Conservation (phyloP, 2,888 invertebrate genomes). For the Lepeophtheirus nordmannii region DNA sequence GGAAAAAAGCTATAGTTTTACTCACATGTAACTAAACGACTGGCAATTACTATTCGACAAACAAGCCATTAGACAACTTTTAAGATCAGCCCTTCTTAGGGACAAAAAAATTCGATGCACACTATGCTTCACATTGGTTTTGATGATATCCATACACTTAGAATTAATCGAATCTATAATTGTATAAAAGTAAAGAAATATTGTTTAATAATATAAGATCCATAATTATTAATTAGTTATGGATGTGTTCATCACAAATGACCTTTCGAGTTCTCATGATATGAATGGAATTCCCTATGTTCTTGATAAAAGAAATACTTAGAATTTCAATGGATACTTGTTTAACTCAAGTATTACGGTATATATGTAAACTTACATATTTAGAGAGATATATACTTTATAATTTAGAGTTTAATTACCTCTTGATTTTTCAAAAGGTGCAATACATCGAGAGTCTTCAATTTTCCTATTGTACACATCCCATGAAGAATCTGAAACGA, state of each 20-base stretch:
- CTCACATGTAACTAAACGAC: not conserved
- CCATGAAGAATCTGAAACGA: slow-evolving; percentile 3
- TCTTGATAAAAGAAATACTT: no score
- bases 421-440: not conserved
- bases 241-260: no score
- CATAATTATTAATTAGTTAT: no score
- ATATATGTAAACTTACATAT: no score
- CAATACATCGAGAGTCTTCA: not conserved
- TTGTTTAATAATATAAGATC: no score
- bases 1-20: not conserved
- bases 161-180: not conserved
- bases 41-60: not conserved
- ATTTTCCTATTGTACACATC: not conserved
- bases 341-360: no score
- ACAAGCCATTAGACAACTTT: slow-evolving; percentile 6
- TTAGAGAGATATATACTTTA: no score
- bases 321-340: no score
- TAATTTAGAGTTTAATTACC: no score
- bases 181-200: no score
- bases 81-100: not conserved
- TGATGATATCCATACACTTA: not conserved
- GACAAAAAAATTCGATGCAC: not conserved
- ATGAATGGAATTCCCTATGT: no score
- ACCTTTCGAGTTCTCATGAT: no score
- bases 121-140: not conserved